Percentiles rank a stretch among this genome's conserved stretches.
Conservation (phyloP, 2,113 vertebrate species). For the Arothron firmamentum region DNA sequence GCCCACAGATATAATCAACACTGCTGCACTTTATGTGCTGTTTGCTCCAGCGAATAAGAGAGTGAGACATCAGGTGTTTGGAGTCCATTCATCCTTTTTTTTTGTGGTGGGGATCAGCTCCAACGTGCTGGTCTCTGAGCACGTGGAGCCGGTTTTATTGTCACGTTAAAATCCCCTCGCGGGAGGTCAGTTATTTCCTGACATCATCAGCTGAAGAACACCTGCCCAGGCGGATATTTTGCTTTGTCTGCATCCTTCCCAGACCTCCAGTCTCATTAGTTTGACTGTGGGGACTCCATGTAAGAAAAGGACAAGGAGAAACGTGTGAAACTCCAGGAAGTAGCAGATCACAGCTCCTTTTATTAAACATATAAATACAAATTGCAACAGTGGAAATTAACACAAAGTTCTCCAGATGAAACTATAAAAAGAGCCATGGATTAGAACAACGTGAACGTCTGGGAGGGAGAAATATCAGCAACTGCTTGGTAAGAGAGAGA, state of each 20-base stretch:
- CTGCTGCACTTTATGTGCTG: no score
- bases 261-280: neutral
- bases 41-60: no score
- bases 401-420: constrained; percentile 38
- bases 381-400: constrained; percentile 55
- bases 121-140: no score
- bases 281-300: neutral
- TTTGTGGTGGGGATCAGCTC: no score
- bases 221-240: neutral
- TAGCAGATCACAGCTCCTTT: constrained; percentile 51
- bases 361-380: constrained; percentile 75
- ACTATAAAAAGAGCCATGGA: constrained; percentile 25
- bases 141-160: no score
- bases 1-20: no score
- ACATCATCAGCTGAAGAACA: neutral
- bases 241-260: constrained; percentile 43
- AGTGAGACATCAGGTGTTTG: no score
- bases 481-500: neutral
- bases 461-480: constrained; percentile 1
- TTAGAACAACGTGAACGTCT: constrained; percentile 3
- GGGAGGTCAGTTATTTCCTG: no score
- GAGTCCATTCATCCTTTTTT: neutral
- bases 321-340: neutral
- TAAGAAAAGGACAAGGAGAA: constrained; percentile 1
- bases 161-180: no score